Conservation (phyloP, 2,888 invertebrate species). For the Lochmaea capreae region DNA sequence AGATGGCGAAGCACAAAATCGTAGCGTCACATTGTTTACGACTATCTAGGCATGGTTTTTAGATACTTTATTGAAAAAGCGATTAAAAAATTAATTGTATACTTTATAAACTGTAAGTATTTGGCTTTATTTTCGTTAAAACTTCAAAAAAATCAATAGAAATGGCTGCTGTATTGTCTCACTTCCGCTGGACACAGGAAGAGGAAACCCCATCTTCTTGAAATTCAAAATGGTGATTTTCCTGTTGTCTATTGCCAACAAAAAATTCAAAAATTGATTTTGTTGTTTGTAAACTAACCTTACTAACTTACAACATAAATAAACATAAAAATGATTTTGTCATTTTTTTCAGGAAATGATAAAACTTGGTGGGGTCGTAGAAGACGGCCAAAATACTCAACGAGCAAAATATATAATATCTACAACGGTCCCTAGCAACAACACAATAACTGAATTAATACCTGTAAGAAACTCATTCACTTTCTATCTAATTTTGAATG, state of each 20-base stretch:
- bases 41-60: slow-evolving; percentile 29
- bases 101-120: slow-evolving; percentile 35
- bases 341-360: slow-evolving; percentile 55
- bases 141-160: slow-evolving; percentile 44
- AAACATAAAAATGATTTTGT: slow-evolving; percentile 34
- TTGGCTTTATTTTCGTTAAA: slow-evolving; percentile 20
- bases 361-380: slow-evolving; percentile 48
- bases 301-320: slow-evolving; percentile 16
- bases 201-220: slow-evolving; percentile 69
- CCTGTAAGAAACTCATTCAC: slow-evolving; percentile 60
- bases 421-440: slow-evolving; percentile 41
- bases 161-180: slow-evolving; percentile 43
- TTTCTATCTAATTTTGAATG: not conserved
- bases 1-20: slow-evolving; percentile 32
- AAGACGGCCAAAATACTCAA: slow-evolving; percentile 44
- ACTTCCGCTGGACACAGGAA: slow-evolving; percentile 71
- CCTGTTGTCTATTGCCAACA: slow-evolving; percentile 55
- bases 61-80: slow-evolving; percentile 19
- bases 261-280: slow-evolving; percentile 47
- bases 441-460: slow-evolving; percentile 59
- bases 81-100: slow-evolving; percentile 12
- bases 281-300: slow-evolving; percentile 43
- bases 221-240: slow-evolving; percentile 67
- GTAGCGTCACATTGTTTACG: slow-evolving; percentile 40
- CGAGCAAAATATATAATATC: slow-evolving; percentile 52